Percentiles rank a stretch among this genome's conserved stretches.
Conservation (phyloP, 2,113 vertebrate species). For the Girardinichthys multiradiatus region DNA sequence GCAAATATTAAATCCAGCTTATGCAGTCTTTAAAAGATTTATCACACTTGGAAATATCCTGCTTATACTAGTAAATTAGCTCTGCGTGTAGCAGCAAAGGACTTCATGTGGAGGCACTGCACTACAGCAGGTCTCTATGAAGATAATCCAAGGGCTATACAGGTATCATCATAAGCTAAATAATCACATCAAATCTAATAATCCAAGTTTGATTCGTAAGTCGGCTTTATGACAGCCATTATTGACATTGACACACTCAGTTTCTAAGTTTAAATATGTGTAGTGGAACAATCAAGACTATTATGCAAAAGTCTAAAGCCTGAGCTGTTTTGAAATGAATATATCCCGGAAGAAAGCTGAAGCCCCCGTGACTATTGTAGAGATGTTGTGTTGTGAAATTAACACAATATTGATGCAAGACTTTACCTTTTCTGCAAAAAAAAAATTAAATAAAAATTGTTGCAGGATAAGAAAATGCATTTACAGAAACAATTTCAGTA, state of each 20-base stretch:
- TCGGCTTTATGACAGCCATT: slow-evolving; percentile 55
- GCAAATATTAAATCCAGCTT: slow-evolving; percentile 72
- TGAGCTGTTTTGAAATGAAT: slow-evolving; percentile 61
- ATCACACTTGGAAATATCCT: slow-evolving; percentile 55
- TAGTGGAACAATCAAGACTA: slow-evolving; percentile 77
- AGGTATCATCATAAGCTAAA: slow-evolving; percentile 61
- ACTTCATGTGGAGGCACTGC: slow-evolving; percentile 41
- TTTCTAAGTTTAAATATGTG: slow-evolving; percentile 49
- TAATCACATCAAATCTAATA: slow-evolving; percentile 55
- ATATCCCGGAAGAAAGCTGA: slow-evolving; percentile 59
- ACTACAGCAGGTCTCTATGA: slow-evolving; percentile 62
- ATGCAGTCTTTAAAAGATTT: slow-evolving; percentile 70
- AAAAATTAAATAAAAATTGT: slow-evolving; percentile 9
- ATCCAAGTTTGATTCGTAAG: slow-evolving; percentile 54
- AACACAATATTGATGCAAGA: slow-evolving; percentile 39
- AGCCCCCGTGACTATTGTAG: slow-evolving; percentile 55
- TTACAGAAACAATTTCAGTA: slow-evolving; percentile 50
- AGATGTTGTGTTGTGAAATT: slow-evolving; percentile 52
- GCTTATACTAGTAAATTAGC: slow-evolving; percentile 70
- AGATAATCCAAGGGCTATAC: slow-evolving; percentile 82
- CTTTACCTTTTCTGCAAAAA: slow-evolving; percentile 52
- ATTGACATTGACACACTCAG: slow-evolving; percentile 49
- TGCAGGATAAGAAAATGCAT: slow-evolving; percentile 46
- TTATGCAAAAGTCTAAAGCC: slow-evolving; percentile 81
- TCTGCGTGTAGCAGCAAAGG: slow-evolving; percentile 63